Evolutionary conservation across 2,797 vertebrate genomes (phyloP).

Genomic region (Pygocentrus nattereri): DNA sequence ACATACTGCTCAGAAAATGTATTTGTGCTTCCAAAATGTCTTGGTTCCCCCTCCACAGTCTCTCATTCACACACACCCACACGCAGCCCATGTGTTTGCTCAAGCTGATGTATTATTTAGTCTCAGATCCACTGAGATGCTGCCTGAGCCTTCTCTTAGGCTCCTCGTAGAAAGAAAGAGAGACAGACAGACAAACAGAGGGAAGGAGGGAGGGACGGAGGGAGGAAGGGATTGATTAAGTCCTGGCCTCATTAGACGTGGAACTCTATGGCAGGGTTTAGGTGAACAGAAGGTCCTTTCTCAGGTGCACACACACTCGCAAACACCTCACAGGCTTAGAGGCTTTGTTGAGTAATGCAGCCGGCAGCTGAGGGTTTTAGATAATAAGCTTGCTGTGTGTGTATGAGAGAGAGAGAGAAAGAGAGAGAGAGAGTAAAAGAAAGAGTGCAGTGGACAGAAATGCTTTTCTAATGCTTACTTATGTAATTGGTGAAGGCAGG

Average conservation of each 20-base stretch:
- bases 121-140: constrained; percentile 1
- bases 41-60: neutral
- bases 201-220: constrained; percentile 4
- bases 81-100: constrained; percentile 18
- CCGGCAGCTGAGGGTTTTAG: constrained; percentile 38
- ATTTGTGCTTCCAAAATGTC: neutral
- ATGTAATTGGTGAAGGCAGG: constrained; percentile 12
- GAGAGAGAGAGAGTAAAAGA: constrained; percentile 17
- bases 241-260: constrained; percentile 27
- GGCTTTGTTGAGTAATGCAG: constrained; percentile 28
- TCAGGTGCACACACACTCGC: constrained; percentile 35
- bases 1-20: neutral
- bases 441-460: constrained; percentile 10
- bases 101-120: constrained; percentile 46
- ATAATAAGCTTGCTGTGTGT: constrained; percentile 40
- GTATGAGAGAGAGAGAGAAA: constrained; percentile 47
- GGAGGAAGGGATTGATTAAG: constrained; percentile 2
- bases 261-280: constrained; percentile 36
- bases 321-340: constrained; percentile 34
- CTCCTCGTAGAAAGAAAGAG: neutral
- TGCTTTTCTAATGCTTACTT: constrained; percentile 5
- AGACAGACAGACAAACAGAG: neutral
- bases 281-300: constrained; percentile 44
- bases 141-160: neutral
- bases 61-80: constrained; percentile 8